Evolutionary conservation across 2,113 vertebrate genomes (phyloP), one percentile per base, ranked within the genome.

Genomic region (Cricetomys ansorgei): DNA sequence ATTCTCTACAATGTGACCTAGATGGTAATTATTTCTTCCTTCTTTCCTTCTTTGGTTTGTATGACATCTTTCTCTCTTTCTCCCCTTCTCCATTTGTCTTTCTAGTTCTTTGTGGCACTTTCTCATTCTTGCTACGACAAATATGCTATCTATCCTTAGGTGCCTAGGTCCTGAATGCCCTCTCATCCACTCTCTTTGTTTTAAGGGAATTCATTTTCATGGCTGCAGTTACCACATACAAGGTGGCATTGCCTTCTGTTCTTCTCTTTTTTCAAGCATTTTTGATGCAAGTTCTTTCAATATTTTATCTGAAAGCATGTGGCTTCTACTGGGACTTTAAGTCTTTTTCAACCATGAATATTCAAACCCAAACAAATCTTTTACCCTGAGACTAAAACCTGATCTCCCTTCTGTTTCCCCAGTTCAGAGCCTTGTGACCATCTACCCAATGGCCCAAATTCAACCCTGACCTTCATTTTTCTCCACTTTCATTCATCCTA

Each of bases 351-450:
- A 72, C 17, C 93, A 53, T 62, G 45, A 73, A 27, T 88, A 73
- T 64, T 85, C 3, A 76, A 72, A 90, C 57, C 17, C 57, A 62
- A 57, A 94, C n/a, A n/a, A n/a, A n/a, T 88, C 27, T 16, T 89
- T 95, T 79, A 62, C 10, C 72, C 29, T 37, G 79, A 92, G 45
- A 7, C 37, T 94, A 48, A 95, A 79, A 50, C 70, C 48, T 94
- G 37, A 57, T 88, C 45, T 88, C 13, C 55, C 5, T 81, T 50
- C 6, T 89, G 1, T 85, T n/a, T 85, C 59, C 31, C 50, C 43
- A 73, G 27, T 15, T 72, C 21, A 84, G 65, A 6, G 17, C 31
- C 6, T n/a, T 45, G 73, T 9, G 48, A 31, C 27, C n/a, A 84
- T 80, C 50, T 64, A 17, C 16, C 1, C 4, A 13, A 1, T 13